Conservation (phyloP, 2,888 invertebrate species). For the Volucella zonaria region DNA sequence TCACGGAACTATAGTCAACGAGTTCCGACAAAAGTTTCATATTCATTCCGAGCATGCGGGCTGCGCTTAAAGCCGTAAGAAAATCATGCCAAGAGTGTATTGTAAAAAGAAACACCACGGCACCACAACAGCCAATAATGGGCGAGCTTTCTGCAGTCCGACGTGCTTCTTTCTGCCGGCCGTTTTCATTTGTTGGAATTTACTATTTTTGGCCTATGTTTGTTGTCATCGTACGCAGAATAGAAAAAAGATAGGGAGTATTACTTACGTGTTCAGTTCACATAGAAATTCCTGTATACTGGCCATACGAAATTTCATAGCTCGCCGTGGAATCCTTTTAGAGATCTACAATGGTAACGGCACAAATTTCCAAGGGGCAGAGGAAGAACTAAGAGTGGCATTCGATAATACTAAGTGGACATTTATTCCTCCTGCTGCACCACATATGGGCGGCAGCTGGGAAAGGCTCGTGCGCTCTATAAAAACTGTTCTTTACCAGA, state of each 20-base stretch:
- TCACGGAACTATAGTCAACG: constrained; percentile 12
- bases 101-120: no score
- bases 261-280: no score
- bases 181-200: no score
- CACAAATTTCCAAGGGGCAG: constrained; percentile 39
- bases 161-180: not conserved
- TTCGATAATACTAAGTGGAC: not conserved
- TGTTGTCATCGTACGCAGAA: no score
- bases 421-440: not conserved
- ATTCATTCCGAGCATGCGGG: constrained; percentile 13
- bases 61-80: not conserved
- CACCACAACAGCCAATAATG: no score
- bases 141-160: not conserved
- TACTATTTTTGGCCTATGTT: no score
- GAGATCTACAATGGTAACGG: constrained; percentile 58
- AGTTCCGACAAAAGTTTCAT: constrained; percentile 5
- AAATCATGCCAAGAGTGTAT: no score
- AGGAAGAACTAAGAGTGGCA: constrained; percentile 11
- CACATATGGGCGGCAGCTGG: not conserved
- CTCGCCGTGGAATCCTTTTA: constrained; percentile 15
- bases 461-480: no score
- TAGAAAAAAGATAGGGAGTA: no score
- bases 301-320: constrained; percentile 24
- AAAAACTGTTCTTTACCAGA: no score
- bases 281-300: no score